Conservation (phyloP, 2,888 invertebrate species). For the Drosophila peninsularis region DNA sequence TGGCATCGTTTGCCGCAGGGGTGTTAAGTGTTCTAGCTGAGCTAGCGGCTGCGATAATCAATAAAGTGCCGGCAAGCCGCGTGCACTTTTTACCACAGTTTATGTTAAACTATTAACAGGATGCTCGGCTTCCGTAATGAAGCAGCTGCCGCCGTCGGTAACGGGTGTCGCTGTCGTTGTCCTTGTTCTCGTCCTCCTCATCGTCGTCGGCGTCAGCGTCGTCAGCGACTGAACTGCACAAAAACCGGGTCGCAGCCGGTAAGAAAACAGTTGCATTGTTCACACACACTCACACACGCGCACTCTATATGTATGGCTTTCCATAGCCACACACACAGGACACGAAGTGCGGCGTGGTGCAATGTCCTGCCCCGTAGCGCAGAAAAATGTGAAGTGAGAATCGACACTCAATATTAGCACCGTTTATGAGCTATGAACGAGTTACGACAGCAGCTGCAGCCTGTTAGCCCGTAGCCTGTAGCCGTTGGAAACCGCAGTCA, state of each 20-base stretch:
- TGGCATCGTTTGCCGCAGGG: slow-evolving; percentile 24
- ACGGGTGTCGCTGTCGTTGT: slow-evolving; percentile 13
- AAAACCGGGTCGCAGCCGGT: slow-evolving; percentile 69
- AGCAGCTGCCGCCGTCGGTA: slow-evolving; percentile 55
- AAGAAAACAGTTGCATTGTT: slow-evolving; percentile 62
- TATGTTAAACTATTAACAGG: slow-evolving; percentile 81
- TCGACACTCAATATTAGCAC: slow-evolving; percentile 80
- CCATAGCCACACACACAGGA: slow-evolving; percentile 14
- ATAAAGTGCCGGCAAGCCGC: slow-evolving; percentile 56
- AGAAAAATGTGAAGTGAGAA: slow-evolving; percentile 64
- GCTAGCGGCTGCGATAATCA: slow-evolving; percentile 56
- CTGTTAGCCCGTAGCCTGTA: slow-evolving; percentile 31
- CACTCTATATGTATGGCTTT: not conserved
- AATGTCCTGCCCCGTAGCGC: slow-evolving; percentile 64
- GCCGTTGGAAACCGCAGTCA: slow-evolving; percentile 46
- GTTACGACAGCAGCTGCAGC: slow-evolving; percentile 44
- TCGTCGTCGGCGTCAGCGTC: slow-evolving; percentile 1
- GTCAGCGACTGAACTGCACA: slow-evolving; percentile 30
- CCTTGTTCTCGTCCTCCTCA: slow-evolving; percentile 12
- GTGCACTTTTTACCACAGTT: slow-evolving; percentile 75
- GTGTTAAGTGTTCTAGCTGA: slow-evolving; percentile 39
- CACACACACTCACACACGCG: slow-evolving; percentile 12
- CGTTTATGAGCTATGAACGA: slow-evolving; percentile 80
- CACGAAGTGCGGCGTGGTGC: slow-evolving; percentile 47
- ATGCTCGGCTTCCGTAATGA: slow-evolving; percentile 73